A percentile compares a stretch with the other conserved stretches of the same genome.
phyloP scores from a whole-genome alignment of 2,113 vertebrate genomes.

The Terrapene triunguis region DNA sequence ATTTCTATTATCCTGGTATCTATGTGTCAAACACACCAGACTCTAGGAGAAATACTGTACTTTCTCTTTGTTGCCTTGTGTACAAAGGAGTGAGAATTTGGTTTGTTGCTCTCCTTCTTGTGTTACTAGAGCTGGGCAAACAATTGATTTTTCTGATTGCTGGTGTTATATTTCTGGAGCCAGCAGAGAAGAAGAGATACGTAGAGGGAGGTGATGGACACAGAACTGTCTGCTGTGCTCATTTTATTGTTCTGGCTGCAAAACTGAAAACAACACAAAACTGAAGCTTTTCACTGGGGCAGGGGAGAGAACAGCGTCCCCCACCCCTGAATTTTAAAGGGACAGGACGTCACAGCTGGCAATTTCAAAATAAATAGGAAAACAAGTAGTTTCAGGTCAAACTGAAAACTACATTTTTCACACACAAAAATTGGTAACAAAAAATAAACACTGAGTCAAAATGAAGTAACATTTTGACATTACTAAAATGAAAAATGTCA shows the following conservation, averaged over 20 bases:
- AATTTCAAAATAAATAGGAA: neutral
- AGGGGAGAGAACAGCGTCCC: fast-evolving
- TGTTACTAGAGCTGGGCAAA: neutral
- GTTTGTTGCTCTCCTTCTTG: neutral
- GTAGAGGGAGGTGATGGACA: neutral
- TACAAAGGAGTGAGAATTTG: neutral
- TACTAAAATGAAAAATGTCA: neutral
- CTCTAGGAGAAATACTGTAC: neutral
- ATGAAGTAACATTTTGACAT: neutral
- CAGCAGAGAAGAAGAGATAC: neutral
- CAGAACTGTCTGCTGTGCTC: neutral
- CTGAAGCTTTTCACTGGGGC: neutral
- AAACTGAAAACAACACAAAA: neutral
- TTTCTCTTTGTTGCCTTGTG: neutral
- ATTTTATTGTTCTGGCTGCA: too few relatives aligned
- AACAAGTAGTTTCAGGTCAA: neutral
- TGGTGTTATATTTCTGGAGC: neutral
- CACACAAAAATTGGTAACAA: neutral
- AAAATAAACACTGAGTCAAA: neutral
- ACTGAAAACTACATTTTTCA: neutral
- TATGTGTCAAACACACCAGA: neutral
- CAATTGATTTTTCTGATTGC: neutral
- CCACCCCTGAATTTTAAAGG: neutral
- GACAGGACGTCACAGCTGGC: neutral
- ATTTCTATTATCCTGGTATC: neutral